Evolutionary conservation across 2,888 invertebrate genomes (phyloP).

Genomic region (Philonicus albiceps): DNA sequence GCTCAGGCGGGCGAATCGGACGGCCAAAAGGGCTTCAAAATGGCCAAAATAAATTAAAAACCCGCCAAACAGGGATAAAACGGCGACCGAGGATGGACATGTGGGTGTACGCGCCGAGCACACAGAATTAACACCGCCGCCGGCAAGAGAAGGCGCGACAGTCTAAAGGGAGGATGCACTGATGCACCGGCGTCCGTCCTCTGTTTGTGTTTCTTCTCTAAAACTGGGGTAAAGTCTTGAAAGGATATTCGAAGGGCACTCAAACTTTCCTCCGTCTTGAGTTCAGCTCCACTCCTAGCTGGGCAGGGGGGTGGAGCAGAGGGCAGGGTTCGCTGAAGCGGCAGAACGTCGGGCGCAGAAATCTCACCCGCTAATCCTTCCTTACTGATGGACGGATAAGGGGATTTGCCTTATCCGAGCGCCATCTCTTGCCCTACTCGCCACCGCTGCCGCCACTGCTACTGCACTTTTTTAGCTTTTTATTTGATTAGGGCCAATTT

Average conservation of each 20-base stretch:
- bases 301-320: background rate
- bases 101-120: slow-evolving; percentile 32
- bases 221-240: slow-evolving; percentile 43
- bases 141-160: background rate
- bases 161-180: slow-evolving; percentile 5
- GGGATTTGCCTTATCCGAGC: background rate
- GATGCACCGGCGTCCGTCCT: background rate
- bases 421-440: slow-evolving; percentile 17
- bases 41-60: slow-evolving; percentile 49
- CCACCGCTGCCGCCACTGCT: background rate
- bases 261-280: slow-evolving; percentile 31
- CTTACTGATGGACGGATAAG: slow-evolving; percentile 26
- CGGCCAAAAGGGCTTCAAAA: slow-evolving; percentile 46
- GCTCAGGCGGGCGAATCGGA: slow-evolving; percentile 45
- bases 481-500: slow-evolving; percentile 41
- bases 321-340: background rate
- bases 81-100: slow-evolving; percentile 16
- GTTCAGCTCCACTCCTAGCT: background rate
- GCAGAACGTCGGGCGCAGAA: background rate
- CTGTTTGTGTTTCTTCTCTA: background rate
- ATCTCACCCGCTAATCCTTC: slow-evolving; percentile 29
- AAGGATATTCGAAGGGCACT: slow-evolving; percentile 45
- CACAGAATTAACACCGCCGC: slow-evolving; percentile 20
- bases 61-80: slow-evolving; percentile 43
- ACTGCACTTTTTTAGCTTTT: slow-evolving; percentile 33